Base-by-base conservation (phyloP, 2,888 invertebrate genomes). In the Pogonocherus hispidulus region DNA sequence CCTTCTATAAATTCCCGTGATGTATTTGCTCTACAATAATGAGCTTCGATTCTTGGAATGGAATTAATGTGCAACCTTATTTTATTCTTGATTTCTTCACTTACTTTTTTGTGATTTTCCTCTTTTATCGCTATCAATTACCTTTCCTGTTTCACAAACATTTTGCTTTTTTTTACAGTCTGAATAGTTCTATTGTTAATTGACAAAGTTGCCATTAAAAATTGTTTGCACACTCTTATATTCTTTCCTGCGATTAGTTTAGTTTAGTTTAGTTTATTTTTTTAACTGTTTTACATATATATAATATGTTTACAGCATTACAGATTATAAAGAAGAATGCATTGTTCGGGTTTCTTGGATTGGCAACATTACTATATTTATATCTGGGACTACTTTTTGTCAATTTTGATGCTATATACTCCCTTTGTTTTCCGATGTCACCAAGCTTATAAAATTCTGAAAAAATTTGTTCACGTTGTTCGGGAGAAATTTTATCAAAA, bases 171-270 rank as follows among this genome's bases (percentile, higher is more conserved):
- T 52, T 52, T 2, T 20, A 22, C 23, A 52, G 52, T 52, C 14
- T 52, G 52, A 52, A 52, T 52, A 20, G 52, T 52, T 52, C 52
- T 52, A 52, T 52, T 52, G 52, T 52, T 52, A 52, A 52, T 52
- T 22, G 52, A 2, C 16, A 52, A 52, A 23, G 52, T 52, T 22
- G 52, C 52, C 52, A 22, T 52, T 20, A 52, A 52, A 52, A 52
- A 32, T 52, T 19, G 5, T 52, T 52, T 52, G 52, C 52, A 52
- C 52, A 22, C 52, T 52, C 52, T 52, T 52, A 52, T 23, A 16
- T 52, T 52, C 20, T 52, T 22, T 52, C 23, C 52, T 3, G 52
- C n/a, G n/a, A n/a, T n/a, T n/a, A n/a, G n/a, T n/a, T n/a, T n/a
- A n/a, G n/a, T n/a, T n/a, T n/a, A n/a, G n/a, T n/a, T n/a, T n/a